These are phyloP conservation scores for Heloderma charlesbogerti DNA, from an alignment of 2,113 vertebrate genomes.

Conservation along the genomic window DNA sequence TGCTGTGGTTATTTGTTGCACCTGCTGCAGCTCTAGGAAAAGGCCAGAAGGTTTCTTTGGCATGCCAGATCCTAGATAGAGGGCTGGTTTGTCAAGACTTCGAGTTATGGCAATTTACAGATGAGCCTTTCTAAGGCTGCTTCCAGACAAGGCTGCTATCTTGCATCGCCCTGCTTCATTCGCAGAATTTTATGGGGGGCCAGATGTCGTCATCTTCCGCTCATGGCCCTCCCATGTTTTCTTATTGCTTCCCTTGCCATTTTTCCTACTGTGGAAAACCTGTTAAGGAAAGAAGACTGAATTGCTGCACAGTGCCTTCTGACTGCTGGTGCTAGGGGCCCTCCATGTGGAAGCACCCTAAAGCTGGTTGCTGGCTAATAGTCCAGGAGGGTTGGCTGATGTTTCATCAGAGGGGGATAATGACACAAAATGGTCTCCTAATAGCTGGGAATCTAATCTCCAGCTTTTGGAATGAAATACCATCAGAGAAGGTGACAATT, in stretches of 20 bases:
- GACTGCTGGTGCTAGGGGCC: too few relatives aligned
- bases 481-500: conserved; percentile 2
- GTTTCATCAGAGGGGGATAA: background rate
- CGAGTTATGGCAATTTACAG: background rate
- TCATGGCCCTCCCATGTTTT: too few relatives aligned
- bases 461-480: conserved; percentile 5
- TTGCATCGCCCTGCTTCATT: too few relatives aligned
- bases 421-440: background rate
- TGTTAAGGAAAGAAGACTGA: too few relatives aligned
- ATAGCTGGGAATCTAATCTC: background rate
- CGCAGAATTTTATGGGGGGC: too few relatives aligned
- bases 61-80: background rate
- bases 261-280: too few relatives aligned
- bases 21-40: background rate
- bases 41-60: background rate
- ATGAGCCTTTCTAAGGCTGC: background rate
- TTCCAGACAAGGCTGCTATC: too few relatives aligned
- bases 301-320: too few relatives aligned
- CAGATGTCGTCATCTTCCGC: too few relatives aligned
- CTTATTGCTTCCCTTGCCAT: too few relatives aligned
- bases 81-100: background rate
- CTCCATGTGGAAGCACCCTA: too few relatives aligned
- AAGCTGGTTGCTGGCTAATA: conserved; percentile 8
- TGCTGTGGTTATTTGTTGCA: background rate
- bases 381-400: background rate